These are phyloP conservation scores for Patella pellucida DNA, from an alignment of 2,888 invertebrate genomes.

Conservation along the genomic window DNA sequence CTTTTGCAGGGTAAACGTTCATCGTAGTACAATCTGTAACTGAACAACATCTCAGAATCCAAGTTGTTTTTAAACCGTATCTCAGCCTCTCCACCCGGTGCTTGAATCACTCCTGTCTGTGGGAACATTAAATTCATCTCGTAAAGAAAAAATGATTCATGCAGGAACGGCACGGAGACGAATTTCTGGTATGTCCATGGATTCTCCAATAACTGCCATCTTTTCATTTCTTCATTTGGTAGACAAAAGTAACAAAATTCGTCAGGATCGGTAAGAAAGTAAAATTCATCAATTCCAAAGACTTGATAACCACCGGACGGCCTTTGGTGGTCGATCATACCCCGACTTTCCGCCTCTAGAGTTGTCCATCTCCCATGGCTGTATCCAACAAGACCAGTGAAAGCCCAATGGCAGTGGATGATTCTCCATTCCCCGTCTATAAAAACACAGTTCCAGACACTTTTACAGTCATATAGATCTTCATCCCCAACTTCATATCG, in stretches of 20 bases:
- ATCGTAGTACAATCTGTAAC: slow-evolving; percentile 17
- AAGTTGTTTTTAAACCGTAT: slow-evolving; percentile 12
- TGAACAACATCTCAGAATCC: slow-evolving; percentile 14
- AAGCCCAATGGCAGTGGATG: slow-evolving; percentile 43
- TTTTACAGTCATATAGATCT: slow-evolving; percentile 30
- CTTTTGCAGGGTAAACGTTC: neutral
- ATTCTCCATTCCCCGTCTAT: slow-evolving; percentile 42
- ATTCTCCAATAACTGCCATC: slow-evolving; percentile 46
- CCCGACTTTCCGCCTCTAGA: neutral
- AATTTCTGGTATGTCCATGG: slow-evolving; percentile 40
- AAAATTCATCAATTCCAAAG: slow-evolving; percentile 37
- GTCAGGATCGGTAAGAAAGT: slow-evolving; percentile 50
- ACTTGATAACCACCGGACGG: slow-evolving; percentile 18
- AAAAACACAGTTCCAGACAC: slow-evolving; percentile 44
- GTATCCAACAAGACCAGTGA: slow-evolving; percentile 36
- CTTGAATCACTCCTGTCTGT: slow-evolving; percentile 31
- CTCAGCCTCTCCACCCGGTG: slow-evolving; percentile 37
- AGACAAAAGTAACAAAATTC: slow-evolving; percentile 45
- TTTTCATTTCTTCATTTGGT: slow-evolving; percentile 38
- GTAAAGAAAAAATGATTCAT: slow-evolving; percentile 45
- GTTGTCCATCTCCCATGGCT: slow-evolving; percentile 36
- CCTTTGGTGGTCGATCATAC: neutral
- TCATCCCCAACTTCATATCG: slow-evolving; percentile 42
- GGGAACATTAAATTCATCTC: slow-evolving; percentile 35
- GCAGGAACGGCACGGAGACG: slow-evolving; percentile 42